Conservation (phyloP, 2,797 vertebrate species). For the Tympanoctomys barrerae region DNA sequence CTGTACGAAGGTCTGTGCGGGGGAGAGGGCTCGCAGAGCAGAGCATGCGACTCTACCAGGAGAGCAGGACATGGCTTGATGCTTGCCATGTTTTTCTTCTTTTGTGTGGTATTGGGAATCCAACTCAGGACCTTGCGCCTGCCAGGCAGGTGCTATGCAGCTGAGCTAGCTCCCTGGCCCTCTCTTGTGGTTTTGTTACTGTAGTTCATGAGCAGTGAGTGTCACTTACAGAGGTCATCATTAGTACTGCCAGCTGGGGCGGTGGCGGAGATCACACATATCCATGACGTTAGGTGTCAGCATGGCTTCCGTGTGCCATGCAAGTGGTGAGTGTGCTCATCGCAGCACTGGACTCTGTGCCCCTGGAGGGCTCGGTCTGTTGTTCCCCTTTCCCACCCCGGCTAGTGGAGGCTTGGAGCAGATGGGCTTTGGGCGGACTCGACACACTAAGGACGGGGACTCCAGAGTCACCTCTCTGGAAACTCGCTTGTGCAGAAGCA, state of each 20-base stretch:
- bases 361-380: neutral
- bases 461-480: neutral
- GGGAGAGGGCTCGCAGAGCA: neutral
- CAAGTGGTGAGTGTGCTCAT: no score
- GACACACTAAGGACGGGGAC: fast-evolving
- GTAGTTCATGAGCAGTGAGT: fast-evolving
- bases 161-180: no score
- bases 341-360: fast-evolving
- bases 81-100: no score
- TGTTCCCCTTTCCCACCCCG: neutral
- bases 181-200: neutral
- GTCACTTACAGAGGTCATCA: neutral
- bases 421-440: neutral
- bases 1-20: neutral
- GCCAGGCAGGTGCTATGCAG: no score
- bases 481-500: neutral
- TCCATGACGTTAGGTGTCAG: no score
- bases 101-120: no score
- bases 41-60: neutral
- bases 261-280: neutral
- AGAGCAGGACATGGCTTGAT: fast-evolving
- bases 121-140: no score
- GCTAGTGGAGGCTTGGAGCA: neutral
- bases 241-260: neutral
- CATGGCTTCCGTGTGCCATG: neutral